Percentiles rank a stretch among this genome's conserved stretches.
phyloP scores from a whole-genome alignment of 2,797 vertebrate species.

The Lerista edwardsae region DNA sequence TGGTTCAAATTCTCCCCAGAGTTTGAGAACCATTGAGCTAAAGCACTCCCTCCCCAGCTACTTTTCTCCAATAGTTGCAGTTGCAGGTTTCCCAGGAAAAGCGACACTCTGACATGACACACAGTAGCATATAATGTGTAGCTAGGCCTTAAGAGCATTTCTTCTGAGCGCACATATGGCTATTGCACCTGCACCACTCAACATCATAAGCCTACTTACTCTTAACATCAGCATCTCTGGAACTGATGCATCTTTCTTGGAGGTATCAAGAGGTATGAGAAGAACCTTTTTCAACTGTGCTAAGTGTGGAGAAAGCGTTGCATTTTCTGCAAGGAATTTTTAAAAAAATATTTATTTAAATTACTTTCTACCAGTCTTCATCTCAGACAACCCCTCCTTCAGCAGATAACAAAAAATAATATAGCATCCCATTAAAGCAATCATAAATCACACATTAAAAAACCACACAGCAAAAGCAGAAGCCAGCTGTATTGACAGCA shows the following conservation, averaged over 20 bases:
- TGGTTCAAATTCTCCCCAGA: too few species aligned
- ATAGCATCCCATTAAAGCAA: too few species aligned
- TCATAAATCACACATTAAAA: too few species aligned
- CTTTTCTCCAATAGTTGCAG: too few species aligned
- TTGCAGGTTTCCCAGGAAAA: not conserved
- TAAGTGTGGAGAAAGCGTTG: conserved; percentile 71
- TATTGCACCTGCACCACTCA: conserved; percentile 18
- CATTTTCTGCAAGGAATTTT: conserved; percentile 72
- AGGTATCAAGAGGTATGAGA: conserved; percentile 72
- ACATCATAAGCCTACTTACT: conserved; percentile 73
- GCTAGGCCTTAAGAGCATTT: not conserved
- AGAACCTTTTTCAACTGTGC: conserved; percentile 65
- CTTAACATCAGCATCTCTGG: conserved; percentile 75
- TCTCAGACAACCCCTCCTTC: too few species aligned
- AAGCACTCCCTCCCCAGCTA: too few species aligned
- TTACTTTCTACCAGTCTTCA: too few species aligned
- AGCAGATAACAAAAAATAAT: too few species aligned
- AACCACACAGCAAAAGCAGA: too few species aligned
- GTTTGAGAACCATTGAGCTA: too few species aligned
- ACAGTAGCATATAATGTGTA: not conserved
- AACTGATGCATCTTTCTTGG: conserved; percentile 70
- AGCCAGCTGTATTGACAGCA: too few species aligned
- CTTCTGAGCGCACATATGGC: too few species aligned
- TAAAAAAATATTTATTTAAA: conserved; percentile 47
- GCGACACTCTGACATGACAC: not conserved